phyloP scores from a whole-genome alignment of 2,888 invertebrate genomes.

The Escarpia spicata region DNA sequence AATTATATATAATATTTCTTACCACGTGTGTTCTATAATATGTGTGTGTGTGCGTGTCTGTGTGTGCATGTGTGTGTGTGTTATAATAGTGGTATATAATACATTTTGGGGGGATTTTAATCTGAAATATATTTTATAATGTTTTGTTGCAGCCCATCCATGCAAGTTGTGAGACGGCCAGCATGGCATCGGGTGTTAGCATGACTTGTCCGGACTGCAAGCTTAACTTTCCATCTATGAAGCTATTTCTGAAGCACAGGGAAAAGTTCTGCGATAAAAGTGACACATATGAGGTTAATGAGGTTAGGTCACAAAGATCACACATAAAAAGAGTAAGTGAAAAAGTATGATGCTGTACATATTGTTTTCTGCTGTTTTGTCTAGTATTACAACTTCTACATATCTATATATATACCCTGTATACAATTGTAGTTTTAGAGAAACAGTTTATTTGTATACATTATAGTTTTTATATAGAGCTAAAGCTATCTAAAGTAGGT shows the following conservation, averaged over 20 bases:
- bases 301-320: not conserved
- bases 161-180: not conserved
- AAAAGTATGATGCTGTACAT: not conserved
- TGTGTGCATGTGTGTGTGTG: no score
- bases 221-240: not conserved
- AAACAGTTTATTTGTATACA: no score
- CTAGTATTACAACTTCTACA: no score
- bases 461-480: no score
- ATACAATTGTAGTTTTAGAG: no score
- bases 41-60: no score
- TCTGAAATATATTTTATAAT: not conserved
- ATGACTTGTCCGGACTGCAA: not conserved
- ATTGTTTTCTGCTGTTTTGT: no score
- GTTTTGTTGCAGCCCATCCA: not conserved
- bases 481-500: no score
- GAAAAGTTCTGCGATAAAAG: not conserved
- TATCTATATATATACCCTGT: no score
- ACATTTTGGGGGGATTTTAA: not conserved
- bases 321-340: not conserved
- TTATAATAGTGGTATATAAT: no score
- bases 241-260: not conserved
- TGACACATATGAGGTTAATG: not conserved
- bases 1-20: no score
- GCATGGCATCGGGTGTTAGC: conserved; percentile 1
- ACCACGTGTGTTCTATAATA: no score